These are phyloP conservation scores for Idaea biselata DNA, from an alignment of 2,888 invertebrate genomes.

Conservation along the genomic window DNA sequence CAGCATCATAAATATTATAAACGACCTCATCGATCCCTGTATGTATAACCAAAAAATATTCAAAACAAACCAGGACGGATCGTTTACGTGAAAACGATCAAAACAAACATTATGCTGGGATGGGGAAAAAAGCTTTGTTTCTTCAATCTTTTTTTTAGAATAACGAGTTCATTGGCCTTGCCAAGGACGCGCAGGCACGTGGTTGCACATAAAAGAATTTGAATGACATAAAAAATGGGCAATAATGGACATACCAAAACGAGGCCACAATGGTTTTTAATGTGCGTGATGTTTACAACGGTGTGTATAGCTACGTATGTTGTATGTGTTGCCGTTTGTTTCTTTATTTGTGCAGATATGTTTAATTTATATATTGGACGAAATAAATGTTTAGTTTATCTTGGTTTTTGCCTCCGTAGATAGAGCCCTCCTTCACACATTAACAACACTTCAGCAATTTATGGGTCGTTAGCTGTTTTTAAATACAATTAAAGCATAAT, in stretches of 20 bases:
- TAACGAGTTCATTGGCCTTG: slow-evolving; percentile 64
- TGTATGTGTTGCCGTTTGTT: neutral
- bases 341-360: neutral
- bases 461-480: no score
- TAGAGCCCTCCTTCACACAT: no score
- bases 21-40: slow-evolving; percentile 48
- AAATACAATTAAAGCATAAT: no score
- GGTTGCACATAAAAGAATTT: slow-evolving; percentile 56
- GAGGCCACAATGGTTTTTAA: slow-evolving; percentile 15
- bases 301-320: neutral
- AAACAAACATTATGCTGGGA: slow-evolving; percentile 71
- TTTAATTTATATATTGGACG: no score
- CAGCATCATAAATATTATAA: slow-evolving; percentile 52
- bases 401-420: no score
- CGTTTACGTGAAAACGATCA: slow-evolving; percentile 73
- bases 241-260: slow-evolving; percentile 29
- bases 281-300: slow-evolving; percentile 12
- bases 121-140: slow-evolving; percentile 62
- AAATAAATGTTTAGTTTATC: no score
- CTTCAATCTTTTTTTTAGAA: slow-evolving; percentile 55
- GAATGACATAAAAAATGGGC: slow-evolving; percentile 47
- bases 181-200: slow-evolving; percentile 74
- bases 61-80: slow-evolving; percentile 54
- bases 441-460: no score
- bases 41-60: slow-evolving; percentile 41